phyloP scores from a whole-genome alignment of 2,797 vertebrate species.

The Rallus crepitans region DNA sequence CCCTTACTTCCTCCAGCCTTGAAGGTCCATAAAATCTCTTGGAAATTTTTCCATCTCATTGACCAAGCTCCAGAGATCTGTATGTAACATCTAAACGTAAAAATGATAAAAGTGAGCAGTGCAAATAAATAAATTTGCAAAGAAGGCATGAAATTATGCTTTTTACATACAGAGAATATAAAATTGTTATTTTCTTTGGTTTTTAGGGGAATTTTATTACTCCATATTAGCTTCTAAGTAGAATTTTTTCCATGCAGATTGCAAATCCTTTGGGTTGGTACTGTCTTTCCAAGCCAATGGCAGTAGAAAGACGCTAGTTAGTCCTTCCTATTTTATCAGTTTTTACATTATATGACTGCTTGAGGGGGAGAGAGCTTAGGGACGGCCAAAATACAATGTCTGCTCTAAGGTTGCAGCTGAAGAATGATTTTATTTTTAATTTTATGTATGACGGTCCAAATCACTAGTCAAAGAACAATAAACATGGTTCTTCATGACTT shows the following conservation, averaged over 20 bases:
- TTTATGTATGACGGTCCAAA: background rate
- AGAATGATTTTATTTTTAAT: constrained; percentile 1
- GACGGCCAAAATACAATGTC: background rate
- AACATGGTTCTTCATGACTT: background rate
- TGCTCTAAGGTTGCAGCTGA: background rate
- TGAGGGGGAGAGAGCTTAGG: background rate
- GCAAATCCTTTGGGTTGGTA: background rate
- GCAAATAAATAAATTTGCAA: background rate
- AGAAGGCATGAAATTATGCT: background rate
- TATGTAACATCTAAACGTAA: background rate
- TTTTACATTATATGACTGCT: background rate
- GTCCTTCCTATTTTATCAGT: background rate
- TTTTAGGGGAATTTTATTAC: background rate
- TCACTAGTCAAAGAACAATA: background rate
- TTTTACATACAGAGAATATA: background rate
- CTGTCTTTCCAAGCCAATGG: background rate
- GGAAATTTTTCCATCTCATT: background rate
- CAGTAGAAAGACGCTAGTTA: background rate
- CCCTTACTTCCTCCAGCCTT: background rate
- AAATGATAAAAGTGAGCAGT: background rate
- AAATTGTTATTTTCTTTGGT: background rate
- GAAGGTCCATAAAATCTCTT: background rate
- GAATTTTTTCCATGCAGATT: background rate
- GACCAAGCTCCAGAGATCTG: background rate
- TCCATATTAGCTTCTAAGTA: background rate